These are phyloP conservation scores for Catharus ustulatus DNA, from an alignment of 2,797 vertebrate species.

Conservation along the genomic window DNA sequence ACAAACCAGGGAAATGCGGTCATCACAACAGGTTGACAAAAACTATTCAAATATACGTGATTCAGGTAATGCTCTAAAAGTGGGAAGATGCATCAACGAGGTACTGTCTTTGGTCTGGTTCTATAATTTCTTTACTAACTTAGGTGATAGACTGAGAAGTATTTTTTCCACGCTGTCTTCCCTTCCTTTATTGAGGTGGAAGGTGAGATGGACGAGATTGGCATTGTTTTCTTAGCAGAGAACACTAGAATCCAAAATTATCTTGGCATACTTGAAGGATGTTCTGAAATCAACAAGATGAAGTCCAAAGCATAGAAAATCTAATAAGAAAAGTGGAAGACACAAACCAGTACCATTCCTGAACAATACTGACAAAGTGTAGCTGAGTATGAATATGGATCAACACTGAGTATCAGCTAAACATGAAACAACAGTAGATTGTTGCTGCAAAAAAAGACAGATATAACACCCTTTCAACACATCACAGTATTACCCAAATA, in stretches of 20 bases:
- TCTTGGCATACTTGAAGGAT: not conserved
- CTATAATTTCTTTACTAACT: not conserved
- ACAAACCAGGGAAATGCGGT: not conserved
- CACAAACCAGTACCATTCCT: not conserved
- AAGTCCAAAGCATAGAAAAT: not conserved
- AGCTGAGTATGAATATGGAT: not conserved
- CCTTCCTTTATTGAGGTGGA: not conserved
- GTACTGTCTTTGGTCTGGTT: not conserved
- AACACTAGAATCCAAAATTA: not conserved
- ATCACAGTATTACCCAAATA: no score
- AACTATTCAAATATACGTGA: not conserved
- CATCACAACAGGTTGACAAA: not conserved
- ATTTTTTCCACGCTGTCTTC: not conserved
- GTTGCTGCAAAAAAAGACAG: not conserved
- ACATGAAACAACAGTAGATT: not conserved
- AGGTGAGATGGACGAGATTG: not conserved
- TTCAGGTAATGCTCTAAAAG: not conserved
- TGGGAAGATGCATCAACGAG: not conserved
- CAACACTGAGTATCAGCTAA: not conserved
- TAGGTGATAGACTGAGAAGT: not conserved
- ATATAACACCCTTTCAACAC: not conserved
- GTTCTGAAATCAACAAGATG: not conserved
- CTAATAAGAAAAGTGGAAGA: not conserved
- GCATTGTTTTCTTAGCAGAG: not conserved
- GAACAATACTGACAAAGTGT: not conserved